These are phyloP conservation scores for Hexactinellida sp. DNA, from an alignment of 37 sponge, comb jelly and placozoan species.

Conservation along the genomic window DNA sequence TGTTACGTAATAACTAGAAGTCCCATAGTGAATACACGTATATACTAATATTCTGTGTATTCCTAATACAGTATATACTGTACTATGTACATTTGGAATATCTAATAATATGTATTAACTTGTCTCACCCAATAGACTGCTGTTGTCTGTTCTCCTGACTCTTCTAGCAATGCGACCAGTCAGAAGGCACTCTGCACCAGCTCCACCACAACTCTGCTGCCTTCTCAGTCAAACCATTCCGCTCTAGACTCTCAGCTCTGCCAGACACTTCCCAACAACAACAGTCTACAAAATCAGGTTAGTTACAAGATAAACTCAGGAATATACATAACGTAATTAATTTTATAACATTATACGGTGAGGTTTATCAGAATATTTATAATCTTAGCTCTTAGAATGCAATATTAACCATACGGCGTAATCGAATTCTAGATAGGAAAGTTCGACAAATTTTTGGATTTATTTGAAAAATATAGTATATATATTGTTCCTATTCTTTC, in stretches of 20 bases:
- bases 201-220: neutral
- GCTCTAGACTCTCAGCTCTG: neutral
- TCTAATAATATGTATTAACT: too few relatives aligned
- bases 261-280: neutral
- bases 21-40: too few relatives aligned
- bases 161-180: neutral
- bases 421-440: too few relatives aligned
- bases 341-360: neutral
- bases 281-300: neutral
- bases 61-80: too few relatives aligned
- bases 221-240: neutral
- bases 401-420: too few relatives aligned
- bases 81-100: too few relatives aligned
- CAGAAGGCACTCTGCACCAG: neutral
- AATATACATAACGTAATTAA: neutral
- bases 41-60: too few relatives aligned
- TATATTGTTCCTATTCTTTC: too few relatives aligned
- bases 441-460: too few relatives aligned
- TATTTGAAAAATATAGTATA: too few relatives aligned
- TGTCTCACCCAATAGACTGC: neutral
- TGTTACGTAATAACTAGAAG: too few relatives aligned
- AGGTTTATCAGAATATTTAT: neutral
- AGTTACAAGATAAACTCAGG: neutral
- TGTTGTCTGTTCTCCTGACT: slow-evolving; percentile 1
- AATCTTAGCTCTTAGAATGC: neutral